Evolutionary conservation across 2,113 vertebrate genomes (phyloP).

Genomic region (Paracyprichromis sp.): DNA sequence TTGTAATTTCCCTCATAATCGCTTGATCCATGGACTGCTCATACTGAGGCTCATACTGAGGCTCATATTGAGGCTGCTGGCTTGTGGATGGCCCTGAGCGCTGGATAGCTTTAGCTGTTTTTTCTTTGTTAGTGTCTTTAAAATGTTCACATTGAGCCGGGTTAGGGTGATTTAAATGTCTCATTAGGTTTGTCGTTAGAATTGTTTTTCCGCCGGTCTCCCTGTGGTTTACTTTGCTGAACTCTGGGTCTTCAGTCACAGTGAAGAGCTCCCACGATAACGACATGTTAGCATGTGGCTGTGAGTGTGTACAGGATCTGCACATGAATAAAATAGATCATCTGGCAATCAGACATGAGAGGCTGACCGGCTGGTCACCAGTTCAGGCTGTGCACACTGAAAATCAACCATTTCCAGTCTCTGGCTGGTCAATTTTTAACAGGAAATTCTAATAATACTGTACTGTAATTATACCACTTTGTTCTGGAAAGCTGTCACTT

Average conservation of each 20-base stretch:
- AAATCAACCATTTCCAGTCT: background rate
- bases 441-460: background rate
- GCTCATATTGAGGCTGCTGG: background rate
- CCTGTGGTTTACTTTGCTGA: background rate
- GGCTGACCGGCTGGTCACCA: background rate
- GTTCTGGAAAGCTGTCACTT: background rate
- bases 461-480: background rate
- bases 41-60: background rate
- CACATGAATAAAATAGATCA: background rate
- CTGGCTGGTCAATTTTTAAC: background rate
- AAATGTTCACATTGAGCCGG: background rate
- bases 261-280: background rate
- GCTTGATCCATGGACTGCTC: background rate
- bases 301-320: background rate
- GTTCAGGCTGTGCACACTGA: background rate
- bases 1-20: background rate
- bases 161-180: background rate
- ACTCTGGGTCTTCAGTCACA: background rate
- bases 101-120: background rate
- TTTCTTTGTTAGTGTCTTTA: background rate
- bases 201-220: background rate
- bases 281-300: background rate
- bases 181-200: background rate
- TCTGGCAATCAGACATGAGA: background rate
- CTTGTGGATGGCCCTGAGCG: background rate